Evolutionary conservation across 1,140 invertebrate species (phyloP).

Genomic region (Acyrthosiphon pisum): DNA sequence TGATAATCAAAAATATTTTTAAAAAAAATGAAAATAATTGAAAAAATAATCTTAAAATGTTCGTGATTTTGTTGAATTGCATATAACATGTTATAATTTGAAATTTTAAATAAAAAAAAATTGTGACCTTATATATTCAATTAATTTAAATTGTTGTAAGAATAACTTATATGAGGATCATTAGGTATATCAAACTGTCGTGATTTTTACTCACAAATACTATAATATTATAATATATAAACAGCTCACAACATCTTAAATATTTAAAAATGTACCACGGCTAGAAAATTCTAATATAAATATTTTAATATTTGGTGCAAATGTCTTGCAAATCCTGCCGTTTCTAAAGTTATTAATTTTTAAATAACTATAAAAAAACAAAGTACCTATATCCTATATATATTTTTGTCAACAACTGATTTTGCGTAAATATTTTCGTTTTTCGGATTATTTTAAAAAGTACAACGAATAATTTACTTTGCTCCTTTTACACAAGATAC

Average conservation of each 20-base stretch:
- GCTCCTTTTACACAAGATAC: not conserved
- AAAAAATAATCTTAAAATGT: not conserved
- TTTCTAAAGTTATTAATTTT: too few species aligned
- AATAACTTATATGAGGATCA: not conserved
- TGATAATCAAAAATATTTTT: too few species aligned
- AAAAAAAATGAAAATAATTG: too few species aligned
- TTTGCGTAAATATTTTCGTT: not conserved
- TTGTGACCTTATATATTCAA: not conserved
- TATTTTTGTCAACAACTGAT: not conserved
- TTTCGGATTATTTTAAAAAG: not conserved
- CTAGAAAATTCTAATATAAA: too few species aligned
- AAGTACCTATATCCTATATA: too few species aligned
- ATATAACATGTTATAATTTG: not conserved
- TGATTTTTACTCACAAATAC: not conserved
- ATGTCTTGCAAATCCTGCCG: too few species aligned
- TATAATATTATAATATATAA: too few species aligned
- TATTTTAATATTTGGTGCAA: too few species aligned
- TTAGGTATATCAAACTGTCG: not conserved
- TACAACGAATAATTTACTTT: not conserved
- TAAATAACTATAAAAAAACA: not conserved
- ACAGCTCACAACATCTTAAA: too few species aligned
- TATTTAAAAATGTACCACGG: too few species aligned
- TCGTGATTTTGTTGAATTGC: not conserved
- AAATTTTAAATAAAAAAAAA: not conserved
- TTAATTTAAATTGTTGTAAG: not conserved